Evolutionary conservation across 1,140 invertebrate genomes (phyloP), one percentile per base, ranked within the genome.

Genomic region (Melanaphis sacchari): DNA sequence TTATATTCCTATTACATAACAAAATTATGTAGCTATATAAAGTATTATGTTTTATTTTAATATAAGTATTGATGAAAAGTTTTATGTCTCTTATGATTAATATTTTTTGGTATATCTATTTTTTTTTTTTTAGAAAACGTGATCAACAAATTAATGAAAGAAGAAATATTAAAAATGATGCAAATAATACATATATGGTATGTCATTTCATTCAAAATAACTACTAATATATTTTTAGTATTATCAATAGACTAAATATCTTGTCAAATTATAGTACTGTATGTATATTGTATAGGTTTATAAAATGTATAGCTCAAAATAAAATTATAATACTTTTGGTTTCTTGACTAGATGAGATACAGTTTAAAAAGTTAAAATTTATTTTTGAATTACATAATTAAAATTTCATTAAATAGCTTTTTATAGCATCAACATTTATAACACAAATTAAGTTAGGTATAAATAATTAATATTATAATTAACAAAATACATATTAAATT

Each of bases 111-210:
- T 66, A 66, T n/a, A 54, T 40, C 31, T 24, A 40, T 41, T 38
- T 81, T 11, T 38, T 84, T 82, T 46, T 36, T 91, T 91, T 84
- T 52, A 93, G 81, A 93, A 93, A 93, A 84, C 91, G 91, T 52
- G 46, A 93, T 84, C 41, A 84, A 49, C 66, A 84, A 85, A 84
- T 93, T 52, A 49, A 46, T 38, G n/a, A 84, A 54, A 82, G 81
- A 54, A 84, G 91, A 84, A 84, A 93, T 84, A 38, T 93, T 38
- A 41, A 46, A 76, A 18, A 84, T 82, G 43, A 84, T 84, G 81
- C 18, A 15, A 9, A 18, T 46, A 46, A 24, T 52, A 31, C 24
- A 46, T 82, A 0, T 49, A 84, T 93, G 91, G 91, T 93, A 93
- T 92, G 90, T 92, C 52, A 36, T 92, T 89, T 36, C 2, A 46